Evolutionary conservation across 2,888 invertebrate species (phyloP).

Genomic region (Lithophane socia): DNA sequence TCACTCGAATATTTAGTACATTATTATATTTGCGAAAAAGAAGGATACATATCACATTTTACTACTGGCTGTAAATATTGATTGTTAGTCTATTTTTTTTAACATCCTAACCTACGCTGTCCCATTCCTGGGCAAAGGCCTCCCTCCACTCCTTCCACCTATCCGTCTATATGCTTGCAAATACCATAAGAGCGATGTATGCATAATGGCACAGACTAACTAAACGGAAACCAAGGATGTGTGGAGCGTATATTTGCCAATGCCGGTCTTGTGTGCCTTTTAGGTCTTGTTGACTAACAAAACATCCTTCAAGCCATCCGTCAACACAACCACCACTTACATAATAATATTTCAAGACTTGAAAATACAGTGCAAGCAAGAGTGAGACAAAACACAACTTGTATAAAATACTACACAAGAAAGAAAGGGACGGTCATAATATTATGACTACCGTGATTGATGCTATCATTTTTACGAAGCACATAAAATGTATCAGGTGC

Average conservation of each 20-base stretch:
- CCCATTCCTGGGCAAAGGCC: too few species aligned
- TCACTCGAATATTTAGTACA: not conserved
- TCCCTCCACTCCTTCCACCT: too few species aligned
- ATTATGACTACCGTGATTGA: constrained; percentile 52
- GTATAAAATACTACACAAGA: not conserved
- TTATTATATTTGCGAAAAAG: not conserved
- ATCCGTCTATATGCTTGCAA: not conserved
- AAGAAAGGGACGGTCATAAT: constrained; percentile 35
- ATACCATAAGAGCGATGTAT: not conserved
- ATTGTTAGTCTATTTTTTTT: not conserved
- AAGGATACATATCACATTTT: too few species aligned
- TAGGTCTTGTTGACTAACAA: constrained; percentile 29
- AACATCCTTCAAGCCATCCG: constrained; percentile 17
- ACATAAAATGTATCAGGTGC: constrained; percentile 63
- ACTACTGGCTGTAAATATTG: not conserved
- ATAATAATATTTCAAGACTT: constrained; percentile 32
- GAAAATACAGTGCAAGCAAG: constrained; percentile 38
- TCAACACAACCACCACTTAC: constrained; percentile 24
- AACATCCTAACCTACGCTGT: too few species aligned
- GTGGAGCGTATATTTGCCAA: constrained; percentile 12
- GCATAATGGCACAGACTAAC: not conserved
- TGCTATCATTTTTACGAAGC: constrained; percentile 59
- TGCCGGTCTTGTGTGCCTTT: constrained; percentile 11
- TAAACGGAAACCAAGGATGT: constrained; percentile 7
- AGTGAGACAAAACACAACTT: constrained; percentile 17